Conservation (phyloP, 1,140 invertebrate genomes). For the Condylostylus longicornis region DNA sequence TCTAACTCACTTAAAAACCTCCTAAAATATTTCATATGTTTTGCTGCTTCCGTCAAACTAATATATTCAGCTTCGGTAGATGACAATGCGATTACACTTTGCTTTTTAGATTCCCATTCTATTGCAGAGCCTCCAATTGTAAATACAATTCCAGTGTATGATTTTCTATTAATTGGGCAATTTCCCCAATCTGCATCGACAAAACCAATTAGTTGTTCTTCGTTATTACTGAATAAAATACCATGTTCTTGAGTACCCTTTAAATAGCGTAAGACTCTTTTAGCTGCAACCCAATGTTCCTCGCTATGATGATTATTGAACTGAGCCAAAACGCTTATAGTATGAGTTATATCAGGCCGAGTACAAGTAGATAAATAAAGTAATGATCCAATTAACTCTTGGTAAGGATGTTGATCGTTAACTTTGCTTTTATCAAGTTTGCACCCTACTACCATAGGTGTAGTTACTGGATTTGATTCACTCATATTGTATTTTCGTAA, state of each 20-base stretch:
- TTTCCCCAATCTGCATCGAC: constrained; percentile 8
- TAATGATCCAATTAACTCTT: neutral
- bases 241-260: neutral
- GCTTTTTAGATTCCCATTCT: constrained; percentile 32
- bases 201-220: constrained; percentile 3
- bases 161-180: constrained; percentile 6
- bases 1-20: constrained; percentile 18
- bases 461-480: neutral
- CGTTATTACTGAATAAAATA: neutral
- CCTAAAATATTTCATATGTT: constrained; percentile 28
- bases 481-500: neutral
- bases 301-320: constrained; percentile 1
- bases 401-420: neutral
- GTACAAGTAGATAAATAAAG: neutral
- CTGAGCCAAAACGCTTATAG: neutral
- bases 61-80: constrained; percentile 36
- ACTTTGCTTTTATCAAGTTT: neutral
- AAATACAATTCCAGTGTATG: constrained; percentile 8
- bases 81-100: constrained; percentile 32
- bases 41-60: constrained; percentile 24
- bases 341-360: constrained; percentile 4
- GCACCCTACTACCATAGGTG: neutral
- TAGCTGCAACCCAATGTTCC: constrained; percentile 1
- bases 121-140: constrained; percentile 20
- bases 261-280: too few relatives aligned